A percentile compares a stretch with the other conserved stretches of the same genome.
Evolutionary conservation across 2,113 vertebrate species (phyloP).

Genomic region (Calyptomena viridis): DNA sequence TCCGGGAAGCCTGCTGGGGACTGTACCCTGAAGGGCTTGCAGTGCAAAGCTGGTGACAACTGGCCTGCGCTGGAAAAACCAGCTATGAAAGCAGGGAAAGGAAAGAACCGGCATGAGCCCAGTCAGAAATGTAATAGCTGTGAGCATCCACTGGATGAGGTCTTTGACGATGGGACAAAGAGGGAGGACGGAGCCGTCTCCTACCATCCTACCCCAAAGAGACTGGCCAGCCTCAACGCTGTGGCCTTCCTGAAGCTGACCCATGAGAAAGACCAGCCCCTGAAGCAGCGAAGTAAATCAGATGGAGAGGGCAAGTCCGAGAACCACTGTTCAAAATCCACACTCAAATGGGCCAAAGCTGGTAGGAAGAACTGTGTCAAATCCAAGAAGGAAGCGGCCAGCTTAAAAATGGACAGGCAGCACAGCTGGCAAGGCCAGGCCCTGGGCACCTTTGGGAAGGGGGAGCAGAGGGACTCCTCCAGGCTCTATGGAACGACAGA

Average conservation of each 20-base stretch:
- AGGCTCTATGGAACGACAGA: not conserved
- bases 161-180: constrained; percentile 70
- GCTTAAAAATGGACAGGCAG: constrained; percentile 72
- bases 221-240: constrained; percentile 93
- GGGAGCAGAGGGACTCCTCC: constrained; percentile 54
- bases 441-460: constrained; percentile 38
- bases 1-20: constrained; percentile 35
- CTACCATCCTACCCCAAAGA: constrained; percentile 85
- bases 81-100: constrained; percentile 20
- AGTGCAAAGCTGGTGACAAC: constrained; percentile 41
- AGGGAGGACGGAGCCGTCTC: constrained; percentile 58
- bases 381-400: constrained; percentile 78
- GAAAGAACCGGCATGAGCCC: constrained; percentile 53
- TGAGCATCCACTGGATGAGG: constrained; percentile 65
- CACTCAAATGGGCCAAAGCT: constrained; percentile 75
- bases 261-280: constrained; percentile 78
- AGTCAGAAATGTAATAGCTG: constrained; percentile 59
- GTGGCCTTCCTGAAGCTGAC: constrained; percentile 92
- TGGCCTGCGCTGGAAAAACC: constrained; percentile 68
- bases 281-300: constrained; percentile 66
- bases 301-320: constrained; percentile 59
- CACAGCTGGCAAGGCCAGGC: constrained; percentile 49
- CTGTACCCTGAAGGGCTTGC: constrained; percentile 62
- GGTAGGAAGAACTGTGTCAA: constrained; percentile 80
- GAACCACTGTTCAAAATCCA: constrained; percentile 59